phyloP scores from a whole-genome alignment of 2,888 invertebrate species.

The Xiphydria camelus region DNA sequence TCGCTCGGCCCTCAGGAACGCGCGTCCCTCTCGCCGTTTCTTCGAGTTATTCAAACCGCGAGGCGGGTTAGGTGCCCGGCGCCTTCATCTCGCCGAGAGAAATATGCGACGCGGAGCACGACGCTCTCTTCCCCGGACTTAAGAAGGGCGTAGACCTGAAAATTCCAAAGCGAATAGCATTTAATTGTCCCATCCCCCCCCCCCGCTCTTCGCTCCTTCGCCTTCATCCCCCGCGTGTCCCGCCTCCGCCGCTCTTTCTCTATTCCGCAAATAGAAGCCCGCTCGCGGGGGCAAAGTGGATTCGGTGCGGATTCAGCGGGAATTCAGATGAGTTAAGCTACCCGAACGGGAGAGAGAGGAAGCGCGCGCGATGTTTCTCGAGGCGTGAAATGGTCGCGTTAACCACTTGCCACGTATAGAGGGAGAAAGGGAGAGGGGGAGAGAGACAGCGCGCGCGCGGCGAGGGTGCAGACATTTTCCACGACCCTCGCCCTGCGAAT shows the following conservation, averaged over 20 bases:
- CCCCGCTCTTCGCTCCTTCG: slow-evolving; percentile 5
- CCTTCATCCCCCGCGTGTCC: slow-evolving; percentile 9
- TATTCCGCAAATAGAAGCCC: slow-evolving; percentile 4
- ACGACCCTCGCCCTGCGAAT: slow-evolving; percentile 5
- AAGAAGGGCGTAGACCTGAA: slow-evolving; percentile 10
- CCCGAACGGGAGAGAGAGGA: slow-evolving; percentile 8
- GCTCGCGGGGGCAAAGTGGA: slow-evolving; percentile 9
- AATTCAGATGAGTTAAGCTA: slow-evolving; percentile 49
- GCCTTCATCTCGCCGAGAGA: no score
- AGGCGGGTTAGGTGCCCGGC: no score
- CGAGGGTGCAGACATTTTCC: slow-evolving; percentile 11
- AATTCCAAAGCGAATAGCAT: slow-evolving; percentile 14
- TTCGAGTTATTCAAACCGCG: no score
- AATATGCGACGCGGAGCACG: no score
- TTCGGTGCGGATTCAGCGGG: slow-evolving; percentile 42
- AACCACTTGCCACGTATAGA: slow-evolving; percentile 51
- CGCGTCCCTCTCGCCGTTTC: no score
- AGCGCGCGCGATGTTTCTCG: slow-evolving; percentile 42
- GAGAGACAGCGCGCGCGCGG: not conserved
- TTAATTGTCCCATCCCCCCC: not conserved
- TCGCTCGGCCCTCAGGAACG: no score
- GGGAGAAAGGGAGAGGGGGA: not conserved
- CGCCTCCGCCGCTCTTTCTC: not conserved
- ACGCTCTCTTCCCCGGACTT: slow-evolving; percentile 16
- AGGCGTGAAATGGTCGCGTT: slow-evolving; percentile 58